Conservation (phyloP, 2,113 vertebrate genomes). For the Centropus bengalensis region DNA sequence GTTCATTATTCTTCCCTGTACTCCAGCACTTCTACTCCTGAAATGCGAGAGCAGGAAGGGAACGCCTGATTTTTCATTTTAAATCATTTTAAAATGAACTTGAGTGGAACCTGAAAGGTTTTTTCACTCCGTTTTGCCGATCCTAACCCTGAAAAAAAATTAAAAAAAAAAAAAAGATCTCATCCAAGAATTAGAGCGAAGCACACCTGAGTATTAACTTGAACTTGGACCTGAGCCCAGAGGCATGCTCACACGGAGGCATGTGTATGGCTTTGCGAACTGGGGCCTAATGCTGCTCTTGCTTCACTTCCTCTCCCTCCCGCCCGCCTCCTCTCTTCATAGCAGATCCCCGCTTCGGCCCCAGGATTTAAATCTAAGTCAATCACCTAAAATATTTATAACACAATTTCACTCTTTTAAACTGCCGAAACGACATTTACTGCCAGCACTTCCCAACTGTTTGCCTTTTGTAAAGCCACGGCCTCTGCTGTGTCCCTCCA, state of each 20-base stretch:
- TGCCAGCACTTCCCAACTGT: accelerated
- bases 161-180: background rate
- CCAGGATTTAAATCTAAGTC: background rate
- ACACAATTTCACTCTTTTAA: background rate
- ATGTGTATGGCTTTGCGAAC: background rate
- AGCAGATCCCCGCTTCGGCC: background rate
- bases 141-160: background rate
- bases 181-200: background rate
- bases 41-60: background rate
- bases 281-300: background rate
- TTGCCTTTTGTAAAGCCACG: background rate
- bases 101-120: background rate
- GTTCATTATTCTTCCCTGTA: background rate
- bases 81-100: background rate
- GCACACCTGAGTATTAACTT: background rate
- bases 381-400: background rate
- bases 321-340: background rate
- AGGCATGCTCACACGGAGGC: background rate
- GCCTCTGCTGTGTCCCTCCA: accelerated
- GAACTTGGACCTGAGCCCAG: background rate
- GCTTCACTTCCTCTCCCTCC: background rate
- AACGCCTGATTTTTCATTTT: background rate
- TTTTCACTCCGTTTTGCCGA: background rate
- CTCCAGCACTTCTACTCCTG: background rate
- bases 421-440: background rate